A percentile compares a stretch with the other conserved stretches of the same genome.
phyloP scores from a whole-genome alignment of 1,140 invertebrate species.

The Lasaia peninsularis region DNA sequence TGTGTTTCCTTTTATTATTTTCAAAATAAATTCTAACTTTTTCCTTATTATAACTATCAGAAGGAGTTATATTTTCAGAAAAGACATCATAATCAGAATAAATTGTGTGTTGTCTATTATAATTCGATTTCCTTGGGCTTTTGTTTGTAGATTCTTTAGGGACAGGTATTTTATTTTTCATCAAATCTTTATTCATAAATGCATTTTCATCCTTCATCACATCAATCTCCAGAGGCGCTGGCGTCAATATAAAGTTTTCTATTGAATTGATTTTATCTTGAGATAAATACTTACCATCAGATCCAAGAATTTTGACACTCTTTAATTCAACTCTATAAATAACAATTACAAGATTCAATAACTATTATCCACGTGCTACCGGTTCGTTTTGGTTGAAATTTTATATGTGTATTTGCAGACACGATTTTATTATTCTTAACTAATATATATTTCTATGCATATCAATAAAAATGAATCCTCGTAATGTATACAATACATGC shows the following conservation, averaged over 20 bases:
- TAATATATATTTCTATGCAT: too few species aligned
- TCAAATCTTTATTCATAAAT: constrained; percentile 8
- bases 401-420: not conserved
- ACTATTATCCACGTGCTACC: too few species aligned
- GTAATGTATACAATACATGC: too few species aligned
- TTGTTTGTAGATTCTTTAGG: constrained; percentile 21
- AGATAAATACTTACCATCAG: constrained; percentile 11
- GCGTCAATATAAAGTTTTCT: constrained; percentile 15
- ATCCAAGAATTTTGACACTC: constrained; percentile 39
- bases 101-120: constrained; percentile 2
- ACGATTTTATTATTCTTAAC: not conserved
- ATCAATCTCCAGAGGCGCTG: not conserved
- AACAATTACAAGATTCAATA: constrained; percentile 4
- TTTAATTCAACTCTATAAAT: constrained; percentile 49
- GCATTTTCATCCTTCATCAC: not conserved
- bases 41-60: constrained; percentile 43
- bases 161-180: constrained; percentile 24
- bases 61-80: constrained; percentile 42
- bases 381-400: not conserved
- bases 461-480: too few species aligned
- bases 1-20: constrained; percentile 44
- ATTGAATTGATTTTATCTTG: constrained; percentile 21
- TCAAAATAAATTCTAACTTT: constrained; percentile 50
- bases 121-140: constrained; percentile 18
- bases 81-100: constrained; percentile 47